Conservation (phyloP, 2,113 vertebrate genomes). For the Rostratula benghalensis region DNA sequence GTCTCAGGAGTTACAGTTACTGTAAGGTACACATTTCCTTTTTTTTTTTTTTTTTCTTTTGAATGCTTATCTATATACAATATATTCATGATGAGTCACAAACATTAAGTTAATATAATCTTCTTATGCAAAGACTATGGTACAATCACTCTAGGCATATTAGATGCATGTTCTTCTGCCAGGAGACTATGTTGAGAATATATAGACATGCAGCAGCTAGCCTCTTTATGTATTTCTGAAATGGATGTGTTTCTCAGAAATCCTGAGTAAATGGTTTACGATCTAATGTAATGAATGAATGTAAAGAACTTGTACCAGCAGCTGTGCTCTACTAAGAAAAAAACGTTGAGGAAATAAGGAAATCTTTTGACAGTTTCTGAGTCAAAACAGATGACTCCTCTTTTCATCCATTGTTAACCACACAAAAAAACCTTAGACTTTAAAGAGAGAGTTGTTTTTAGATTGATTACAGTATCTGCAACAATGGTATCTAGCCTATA, state of each 20-base stretch:
- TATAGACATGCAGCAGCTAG: background rate
- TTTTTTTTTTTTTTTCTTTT: background rate
- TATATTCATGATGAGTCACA: background rate
- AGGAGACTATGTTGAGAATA: background rate
- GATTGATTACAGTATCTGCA: background rate
- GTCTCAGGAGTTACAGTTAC: background rate
- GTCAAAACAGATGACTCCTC: background rate
- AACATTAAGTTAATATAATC: background rate
- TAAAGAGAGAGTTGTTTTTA: background rate
- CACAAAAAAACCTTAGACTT: background rate
- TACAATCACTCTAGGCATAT: background rate
- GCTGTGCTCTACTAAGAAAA: background rate
- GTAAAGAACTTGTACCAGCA: background rate
- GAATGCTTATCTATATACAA: background rate
- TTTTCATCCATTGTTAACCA: background rate
- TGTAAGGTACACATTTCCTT: background rate
- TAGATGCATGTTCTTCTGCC: background rate
- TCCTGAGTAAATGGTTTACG: background rate
- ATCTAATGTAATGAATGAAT: background rate
- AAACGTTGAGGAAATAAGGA: background rate
- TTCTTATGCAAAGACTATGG: background rate
- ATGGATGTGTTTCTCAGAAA: background rate
- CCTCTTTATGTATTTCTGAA: background rate
- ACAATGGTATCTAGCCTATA: background rate
- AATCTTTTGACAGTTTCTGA: background rate